Evolutionary conservation across 2,888 invertebrate species (phyloP), one percentile per base, ranked within the genome.

Genomic region (Drosophila nigritarsus): DNA sequence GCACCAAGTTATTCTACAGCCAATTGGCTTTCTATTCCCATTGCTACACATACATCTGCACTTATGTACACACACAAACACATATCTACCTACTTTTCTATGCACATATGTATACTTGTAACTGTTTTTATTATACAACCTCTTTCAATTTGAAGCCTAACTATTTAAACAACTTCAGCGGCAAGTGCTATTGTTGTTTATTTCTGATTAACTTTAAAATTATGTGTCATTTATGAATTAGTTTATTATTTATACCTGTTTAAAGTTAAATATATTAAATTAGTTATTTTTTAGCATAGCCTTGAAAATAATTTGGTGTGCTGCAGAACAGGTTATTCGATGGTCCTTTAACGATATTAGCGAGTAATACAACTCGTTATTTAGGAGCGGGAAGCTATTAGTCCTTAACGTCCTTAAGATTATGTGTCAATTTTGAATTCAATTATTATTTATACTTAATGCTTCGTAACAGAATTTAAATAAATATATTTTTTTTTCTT

Each of bases 21-120:
- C 83, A 85, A 83, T 85, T 83, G 86, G 83, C 80, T 80, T 60
- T 77, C 60, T 74, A 62, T 34, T 49, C 40, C 56, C 42, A 34
- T 20, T 24, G 24, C 42, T 8, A 29, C 30, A 34, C 50, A 36
- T 24, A 13, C 40, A 30, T 15, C 27, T 54, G 15, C 51, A 15
- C 36, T 13, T 48, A 3, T 55, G 9, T 24, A 24, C 30, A 45
- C 45, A 32, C 32, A 36, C 34, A 2, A 48, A 11, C 13, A 27
- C 30, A 24, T 27, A 15, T 55, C 18, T 4, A 15, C 42, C 24
- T 48, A 20, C 49, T 15, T 36, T 45, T 42, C 27, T 36, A n/a
- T 50, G 9, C 15, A 38, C 11, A 3, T 40, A 11, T 53, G 61
- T 15, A 15, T 50, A 34, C 24, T 7, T 53, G 5, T 24, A 7